phyloP scores from a whole-genome alignment of 2,113 vertebrate genomes.

The Scomber scombrus region DNA sequence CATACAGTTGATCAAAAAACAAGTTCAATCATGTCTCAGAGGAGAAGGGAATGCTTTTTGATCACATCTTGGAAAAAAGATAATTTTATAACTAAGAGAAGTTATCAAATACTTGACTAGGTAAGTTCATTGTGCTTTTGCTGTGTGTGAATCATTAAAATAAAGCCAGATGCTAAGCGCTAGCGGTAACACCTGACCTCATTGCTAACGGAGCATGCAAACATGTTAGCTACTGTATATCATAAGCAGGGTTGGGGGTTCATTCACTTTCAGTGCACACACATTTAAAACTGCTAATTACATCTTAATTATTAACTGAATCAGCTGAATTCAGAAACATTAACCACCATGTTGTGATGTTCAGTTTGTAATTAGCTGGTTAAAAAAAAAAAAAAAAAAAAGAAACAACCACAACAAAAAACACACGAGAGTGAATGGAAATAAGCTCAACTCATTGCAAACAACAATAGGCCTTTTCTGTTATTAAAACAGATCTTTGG shows the following conservation, averaged over 20 bases:
- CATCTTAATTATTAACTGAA: slow-evolving; percentile 6
- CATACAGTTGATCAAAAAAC: slow-evolving; percentile 1
- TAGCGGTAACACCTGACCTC: slow-evolving; percentile 47
- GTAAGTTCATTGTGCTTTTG: slow-evolving; percentile 51
- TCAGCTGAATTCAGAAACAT: slow-evolving; percentile 9
- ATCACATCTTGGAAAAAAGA: slow-evolving; percentile 1
- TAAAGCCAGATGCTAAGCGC: slow-evolving; percentile 28
- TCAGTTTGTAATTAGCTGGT: slow-evolving; percentile 24
- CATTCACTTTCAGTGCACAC: too few species aligned
- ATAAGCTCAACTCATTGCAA: slow-evolving; percentile 26
- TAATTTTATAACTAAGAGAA: slow-evolving; percentile 17
- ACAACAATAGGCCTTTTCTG: slow-evolving; percentile 37
- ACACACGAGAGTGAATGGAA: not conserved
- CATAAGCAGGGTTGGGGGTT: too few species aligned
- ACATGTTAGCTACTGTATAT: slow-evolving; percentile 14
- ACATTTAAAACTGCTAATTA: not conserved
- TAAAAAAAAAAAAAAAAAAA: not conserved
- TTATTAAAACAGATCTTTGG: slow-evolving; percentile 20
- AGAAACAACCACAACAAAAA: too few species aligned
- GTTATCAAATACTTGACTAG: slow-evolving; percentile 1
- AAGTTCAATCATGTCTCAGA: not conserved
- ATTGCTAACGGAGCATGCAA: slow-evolving; percentile 45
- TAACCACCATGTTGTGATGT: not conserved
- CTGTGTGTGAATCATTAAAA: slow-evolving; percentile 45
- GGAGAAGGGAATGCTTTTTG: not conserved